A percentile compares a stretch with the other conserved stretches of the same genome.
phyloP scores from a whole-genome alignment of 2,797 vertebrate genomes.

The Myotis daubentonii region DNA sequence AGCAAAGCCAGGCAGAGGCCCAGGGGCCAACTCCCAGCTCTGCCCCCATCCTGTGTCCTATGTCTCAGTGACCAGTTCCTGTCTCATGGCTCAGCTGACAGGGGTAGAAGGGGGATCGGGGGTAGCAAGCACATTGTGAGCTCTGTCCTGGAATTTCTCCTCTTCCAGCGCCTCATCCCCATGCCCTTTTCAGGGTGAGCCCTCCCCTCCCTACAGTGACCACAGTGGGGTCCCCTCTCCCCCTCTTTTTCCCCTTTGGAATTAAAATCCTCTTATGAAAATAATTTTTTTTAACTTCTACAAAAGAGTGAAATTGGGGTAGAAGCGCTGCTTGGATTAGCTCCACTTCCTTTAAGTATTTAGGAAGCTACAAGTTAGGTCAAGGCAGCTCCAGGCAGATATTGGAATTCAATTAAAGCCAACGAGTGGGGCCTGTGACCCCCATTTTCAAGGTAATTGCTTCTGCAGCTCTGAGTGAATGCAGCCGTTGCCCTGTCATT shows the following conservation, averaged over 20 bases:
- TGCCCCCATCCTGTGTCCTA: background rate
- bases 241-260: background rate
- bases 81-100: background rate
- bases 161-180: background rate
- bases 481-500: constrained; percentile 83
- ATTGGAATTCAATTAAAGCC: constrained; percentile 92
- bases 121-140: accelerated
- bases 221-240: background rate
- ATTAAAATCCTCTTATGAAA: constrained; percentile 54
- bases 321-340: constrained; percentile 78
- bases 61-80: background rate
- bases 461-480: constrained; percentile 86
- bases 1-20: background rate
- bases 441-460: constrained; percentile 91
- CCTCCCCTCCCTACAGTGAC: background rate
- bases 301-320: constrained; percentile 29
- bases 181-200: background rate
- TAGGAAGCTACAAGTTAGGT: constrained; percentile 84
- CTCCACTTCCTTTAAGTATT: constrained; percentile 80
- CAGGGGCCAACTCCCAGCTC: background rate
- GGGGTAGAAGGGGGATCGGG: accelerated
- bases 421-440: constrained; percentile 89
- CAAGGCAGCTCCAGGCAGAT: constrained; percentile 88
- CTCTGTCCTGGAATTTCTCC: background rate
- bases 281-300: background rate